Conservation (phyloP, 2,888 invertebrate species). For the Hypena proboscidalis region DNA sequence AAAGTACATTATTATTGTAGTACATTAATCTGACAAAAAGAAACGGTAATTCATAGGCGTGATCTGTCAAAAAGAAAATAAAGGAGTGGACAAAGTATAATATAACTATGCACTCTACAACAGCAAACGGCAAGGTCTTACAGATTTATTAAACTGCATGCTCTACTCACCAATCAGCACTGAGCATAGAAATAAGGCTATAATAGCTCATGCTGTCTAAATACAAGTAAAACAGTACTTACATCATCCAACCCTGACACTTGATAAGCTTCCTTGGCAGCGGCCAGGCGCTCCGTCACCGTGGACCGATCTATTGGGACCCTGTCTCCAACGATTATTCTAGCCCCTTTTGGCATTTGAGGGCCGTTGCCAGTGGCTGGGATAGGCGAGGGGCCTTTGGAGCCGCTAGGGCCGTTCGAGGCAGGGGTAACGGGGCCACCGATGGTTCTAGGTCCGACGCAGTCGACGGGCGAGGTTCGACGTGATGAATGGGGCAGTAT, state of each 20-base stretch:
- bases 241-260: conserved; percentile 61
- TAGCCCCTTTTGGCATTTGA: conserved; percentile 33
- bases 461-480: conserved; percentile 32
- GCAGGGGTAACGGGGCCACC: conserved; percentile 34
- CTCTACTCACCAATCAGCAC: too few species aligned
- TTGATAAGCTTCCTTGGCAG: conserved; percentile 26
- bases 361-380: background rate
- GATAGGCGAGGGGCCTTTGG: conserved; percentile 8
- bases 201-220: background rate
- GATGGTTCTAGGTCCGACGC: conserved; percentile 20
- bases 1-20: too few species aligned
- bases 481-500: conserved; percentile 15
- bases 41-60: too few species aligned
- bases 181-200: too few species aligned
- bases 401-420: background rate
- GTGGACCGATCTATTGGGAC: conserved; percentile 38
- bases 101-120: too few species aligned
- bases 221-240: conserved; percentile 35
- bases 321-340: conserved; percentile 44
- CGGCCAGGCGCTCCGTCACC: conserved; percentile 37
- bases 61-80: too few species aligned
- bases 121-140: too few species aligned
- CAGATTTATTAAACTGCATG: too few species aligned
- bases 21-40: too few species aligned
- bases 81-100: too few species aligned